Evolutionary conservation across 2,888 invertebrate species (phyloP).

Genomic region (Celastrina argiolus): DNA sequence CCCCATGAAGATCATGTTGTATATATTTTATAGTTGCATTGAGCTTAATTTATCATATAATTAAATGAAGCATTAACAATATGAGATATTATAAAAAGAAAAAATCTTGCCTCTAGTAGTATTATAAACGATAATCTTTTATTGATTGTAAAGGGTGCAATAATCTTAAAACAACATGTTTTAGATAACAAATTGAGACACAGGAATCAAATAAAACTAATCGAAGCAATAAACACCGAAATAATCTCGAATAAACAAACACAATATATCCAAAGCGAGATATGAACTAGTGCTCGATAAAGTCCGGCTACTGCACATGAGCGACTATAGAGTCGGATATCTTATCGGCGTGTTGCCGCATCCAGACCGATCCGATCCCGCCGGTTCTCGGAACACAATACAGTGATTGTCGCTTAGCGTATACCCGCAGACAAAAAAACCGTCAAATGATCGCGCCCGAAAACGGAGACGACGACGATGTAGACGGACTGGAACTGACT

Average conservation of each 20-base stretch:
- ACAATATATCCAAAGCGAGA: neutral
- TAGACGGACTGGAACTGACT: conserved; percentile 33
- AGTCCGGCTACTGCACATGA: neutral
- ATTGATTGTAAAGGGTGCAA: neutral
- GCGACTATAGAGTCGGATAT: neutral
- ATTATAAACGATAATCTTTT: neutral
- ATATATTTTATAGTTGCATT: no score
- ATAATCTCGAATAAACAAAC: neutral
- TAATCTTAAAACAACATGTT: neutral
- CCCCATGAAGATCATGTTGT: no score
- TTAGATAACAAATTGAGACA: neutral
- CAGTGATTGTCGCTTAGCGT: conserved; percentile 72
- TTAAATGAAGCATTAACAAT: no score
- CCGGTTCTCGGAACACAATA: conserved; percentile 67
- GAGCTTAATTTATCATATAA: no score
- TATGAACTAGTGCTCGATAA: conserved; percentile 5
- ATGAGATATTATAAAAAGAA: no score
- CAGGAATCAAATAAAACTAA: neutral
- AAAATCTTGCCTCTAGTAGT: no score
- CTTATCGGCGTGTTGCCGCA: conserved; percentile 36
- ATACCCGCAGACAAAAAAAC: conserved; percentile 29
- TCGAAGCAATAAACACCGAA: neutral
- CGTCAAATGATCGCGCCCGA: conserved; percentile 40
- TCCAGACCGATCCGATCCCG: conserved; percentile 41
- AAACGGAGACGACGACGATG: conserved; percentile 39